These are phyloP conservation scores for Steinernema hermaphroditum DNA, from an alignment of 2,888 invertebrate species.

Conservation along the genomic window DNA sequence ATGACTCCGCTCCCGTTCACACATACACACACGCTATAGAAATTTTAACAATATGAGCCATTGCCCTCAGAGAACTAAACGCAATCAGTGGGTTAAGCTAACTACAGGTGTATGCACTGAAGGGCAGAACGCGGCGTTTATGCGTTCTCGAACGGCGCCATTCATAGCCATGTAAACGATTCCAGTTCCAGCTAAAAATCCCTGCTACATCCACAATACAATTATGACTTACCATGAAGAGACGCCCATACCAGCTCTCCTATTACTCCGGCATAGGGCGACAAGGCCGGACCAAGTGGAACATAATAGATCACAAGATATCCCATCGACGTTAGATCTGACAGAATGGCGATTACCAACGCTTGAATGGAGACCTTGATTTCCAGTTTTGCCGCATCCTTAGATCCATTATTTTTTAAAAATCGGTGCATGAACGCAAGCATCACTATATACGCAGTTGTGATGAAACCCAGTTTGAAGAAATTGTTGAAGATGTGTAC, in stretches of 20 bases:
- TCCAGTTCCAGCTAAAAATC: too few relatives aligned
- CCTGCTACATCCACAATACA: too few relatives aligned
- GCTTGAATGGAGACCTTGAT: not conserved
- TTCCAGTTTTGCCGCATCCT: not conserved
- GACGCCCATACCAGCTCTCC: not conserved
- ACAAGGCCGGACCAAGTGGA: not conserved
- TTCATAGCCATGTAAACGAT: too few relatives aligned
- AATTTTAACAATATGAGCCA: too few relatives aligned
- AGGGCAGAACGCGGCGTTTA: too few relatives aligned
- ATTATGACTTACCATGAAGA: too few relatives aligned
- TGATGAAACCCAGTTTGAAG: conserved; percentile 3
- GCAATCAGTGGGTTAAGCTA: too few relatives aligned
- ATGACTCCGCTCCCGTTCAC: too few relatives aligned
- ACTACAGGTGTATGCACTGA: too few relatives aligned
- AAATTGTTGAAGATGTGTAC: not conserved
- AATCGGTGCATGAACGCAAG: not conserved
- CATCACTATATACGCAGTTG: not conserved
- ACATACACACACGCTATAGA: too few relatives aligned
- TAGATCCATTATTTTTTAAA: not conserved
- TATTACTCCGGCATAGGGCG: not conserved
- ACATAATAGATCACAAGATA: not conserved
- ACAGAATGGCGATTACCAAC: not conserved
- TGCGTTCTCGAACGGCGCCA: too few relatives aligned
- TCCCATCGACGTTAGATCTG: not conserved
- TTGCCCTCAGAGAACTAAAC: too few relatives aligned